Evolutionary conservation across 2,888 invertebrate genomes (phyloP).

Genomic region (Volucella zonaria): DNA sequence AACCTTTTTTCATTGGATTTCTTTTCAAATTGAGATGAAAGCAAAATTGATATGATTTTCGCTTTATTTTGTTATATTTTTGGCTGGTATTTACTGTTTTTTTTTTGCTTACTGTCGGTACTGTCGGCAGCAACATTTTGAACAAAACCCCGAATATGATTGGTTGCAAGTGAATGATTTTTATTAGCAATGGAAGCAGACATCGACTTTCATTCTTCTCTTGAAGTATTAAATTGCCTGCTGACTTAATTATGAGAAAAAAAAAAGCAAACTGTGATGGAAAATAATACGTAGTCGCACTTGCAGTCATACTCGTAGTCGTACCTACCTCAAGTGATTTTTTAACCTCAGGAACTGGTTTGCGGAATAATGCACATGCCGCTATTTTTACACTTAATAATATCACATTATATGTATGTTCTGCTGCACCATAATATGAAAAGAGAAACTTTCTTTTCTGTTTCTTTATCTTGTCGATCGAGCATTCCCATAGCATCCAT

Average conservation of each 20-base stretch:
- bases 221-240: constrained; percentile 25
- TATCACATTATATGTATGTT: constrained; percentile 25
- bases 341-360: constrained; percentile 19
- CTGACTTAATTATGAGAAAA: constrained; percentile 40
- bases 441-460: constrained; percentile 64
- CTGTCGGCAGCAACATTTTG: constrained; percentile 39
- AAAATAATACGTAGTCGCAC: not conserved
- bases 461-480: constrained; percentile 40
- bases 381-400: constrained; percentile 35
- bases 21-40: constrained; percentile 57
- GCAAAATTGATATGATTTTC: constrained; percentile 61
- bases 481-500: constrained; percentile 34
- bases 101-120: constrained; percentile 13
- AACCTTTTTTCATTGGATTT: not conserved
- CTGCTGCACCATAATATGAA: constrained; percentile 45
- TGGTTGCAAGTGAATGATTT: constrained; percentile 17
- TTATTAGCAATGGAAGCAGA: constrained; percentile 25
- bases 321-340: constrained; percentile 2
- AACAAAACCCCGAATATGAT: constrained; percentile 15
- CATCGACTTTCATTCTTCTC: constrained; percentile 60
- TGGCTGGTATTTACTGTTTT: not conserved
- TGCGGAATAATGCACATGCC: constrained; percentile 27
- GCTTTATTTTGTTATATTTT: constrained; percentile 2
- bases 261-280: constrained; percentile 8
- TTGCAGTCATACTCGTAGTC: no score